Evolutionary conservation across 30 jellyfish, hydroid and myxozoan species (phyloP).

Genomic region (Hydractinia symbiolongicarpus): DNA sequence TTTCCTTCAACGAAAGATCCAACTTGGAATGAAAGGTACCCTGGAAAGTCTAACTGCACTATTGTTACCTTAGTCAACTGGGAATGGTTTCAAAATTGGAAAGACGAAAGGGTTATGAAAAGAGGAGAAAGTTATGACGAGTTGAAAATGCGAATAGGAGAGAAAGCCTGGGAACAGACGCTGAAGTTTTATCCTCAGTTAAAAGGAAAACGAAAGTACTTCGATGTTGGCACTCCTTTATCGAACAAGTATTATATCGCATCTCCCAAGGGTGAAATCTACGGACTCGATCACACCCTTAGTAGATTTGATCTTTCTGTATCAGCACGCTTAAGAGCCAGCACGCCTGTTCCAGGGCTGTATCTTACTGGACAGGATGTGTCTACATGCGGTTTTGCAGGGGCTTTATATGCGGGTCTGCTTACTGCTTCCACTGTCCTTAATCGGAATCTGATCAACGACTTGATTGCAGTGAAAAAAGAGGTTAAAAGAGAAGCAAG

Average conservation of each 20-base stretch:
- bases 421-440: constrained; percentile 68
- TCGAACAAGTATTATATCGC: constrained; percentile 81
- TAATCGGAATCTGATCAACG: constrained; percentile 58
- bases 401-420: constrained; percentile 88
- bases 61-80: constrained; percentile 77
- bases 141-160: constrained; percentile 64
- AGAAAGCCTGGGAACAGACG: constrained; percentile 79
- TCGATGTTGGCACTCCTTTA: constrained; percentile 88
- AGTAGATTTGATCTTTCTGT: constrained; percentile 58
- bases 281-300: constrained; percentile 72
- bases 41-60: constrained; percentile 89
- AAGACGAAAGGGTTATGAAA: constrained; percentile 59
- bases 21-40: constrained; percentile 82
- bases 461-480: constrained; percentile 42
- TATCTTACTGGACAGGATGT: constrained; percentile 92
- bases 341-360: constrained; percentile 71
- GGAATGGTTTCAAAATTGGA: constrained; percentile 88
- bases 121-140: constrained; percentile 82
- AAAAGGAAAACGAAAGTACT: constrained; percentile 52
- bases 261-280: constrained; percentile 80
- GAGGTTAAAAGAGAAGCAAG: constrained; percentile 35
- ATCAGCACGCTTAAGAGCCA: constrained; percentile 44
- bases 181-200: constrained; percentile 71
- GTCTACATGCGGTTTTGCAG: constrained; percentile 81
- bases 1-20: constrained; percentile 97